These are phyloP conservation scores for Sipha maydis DNA, from an alignment of 2,888 invertebrate species.

Conservation along the genomic window DNA sequence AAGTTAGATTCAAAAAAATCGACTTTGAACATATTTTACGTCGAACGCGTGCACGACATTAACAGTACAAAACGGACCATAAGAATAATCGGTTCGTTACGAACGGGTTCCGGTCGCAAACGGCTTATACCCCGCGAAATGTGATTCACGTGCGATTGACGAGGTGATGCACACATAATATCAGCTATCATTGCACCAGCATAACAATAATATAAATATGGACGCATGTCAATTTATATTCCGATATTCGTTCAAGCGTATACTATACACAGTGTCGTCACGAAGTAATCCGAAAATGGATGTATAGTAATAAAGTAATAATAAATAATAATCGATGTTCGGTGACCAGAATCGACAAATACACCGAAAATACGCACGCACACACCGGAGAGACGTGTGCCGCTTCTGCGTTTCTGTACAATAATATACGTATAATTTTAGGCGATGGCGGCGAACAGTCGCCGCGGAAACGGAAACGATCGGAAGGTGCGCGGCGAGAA, in stretches of 20 bases:
- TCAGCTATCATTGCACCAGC: too few relatives aligned
- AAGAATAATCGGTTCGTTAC: too few relatives aligned
- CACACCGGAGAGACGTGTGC: background rate
- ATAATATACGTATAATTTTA: background rate
- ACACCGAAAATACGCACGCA: background rate
- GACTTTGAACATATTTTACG: too few relatives aligned
- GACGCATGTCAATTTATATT: background rate
- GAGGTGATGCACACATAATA: background rate
- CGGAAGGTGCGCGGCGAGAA: constrained; percentile 20
- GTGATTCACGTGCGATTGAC: background rate
- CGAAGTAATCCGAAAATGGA: background rate
- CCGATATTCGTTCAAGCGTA: background rate
- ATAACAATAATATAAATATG: background rate
- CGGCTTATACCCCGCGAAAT: background rate
- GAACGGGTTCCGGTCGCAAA: too few relatives aligned
- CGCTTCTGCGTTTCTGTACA: too few relatives aligned
- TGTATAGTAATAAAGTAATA: too few relatives aligned
- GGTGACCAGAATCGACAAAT: constrained; percentile 17
- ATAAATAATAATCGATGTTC: background rate
- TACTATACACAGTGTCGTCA: background rate
- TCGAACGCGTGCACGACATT: too few relatives aligned
- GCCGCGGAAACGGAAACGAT: constrained; percentile 45
- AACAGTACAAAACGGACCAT: too few relatives aligned
- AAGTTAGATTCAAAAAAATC: too few relatives aligned
- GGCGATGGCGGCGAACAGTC: background rate